Base-by-base conservation (phyloP, 2,113 vertebrate genomes). In the Myrmophylax atrothorax region DNA sequence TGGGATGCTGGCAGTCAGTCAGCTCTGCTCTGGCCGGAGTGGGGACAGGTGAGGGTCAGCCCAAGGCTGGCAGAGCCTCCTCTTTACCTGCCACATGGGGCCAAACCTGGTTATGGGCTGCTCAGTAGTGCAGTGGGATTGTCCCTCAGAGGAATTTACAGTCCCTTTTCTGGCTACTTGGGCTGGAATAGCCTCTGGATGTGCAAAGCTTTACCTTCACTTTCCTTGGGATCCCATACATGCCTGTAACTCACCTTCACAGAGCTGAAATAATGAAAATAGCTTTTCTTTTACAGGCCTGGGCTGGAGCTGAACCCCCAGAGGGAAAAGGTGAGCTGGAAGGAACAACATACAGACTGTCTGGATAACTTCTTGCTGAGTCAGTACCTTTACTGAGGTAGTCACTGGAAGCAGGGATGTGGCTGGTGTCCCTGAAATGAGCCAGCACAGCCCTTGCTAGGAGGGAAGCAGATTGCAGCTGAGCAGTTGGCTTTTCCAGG, bases 241-340 rank as follows among this genome's bases (percentile, higher is more conserved):
- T 11, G 11, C 46, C 38, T 52, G 15, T 64, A 23, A 50, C 23
- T 78, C 0, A 0, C 26, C 42, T 73, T 58, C 38, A 26, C 52
- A 33, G 26, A 47, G 12, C 2, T 63, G 29, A 19, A 55, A 76
- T 75, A 73, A 64, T 50, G 69, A 33, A 94, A 93, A 7, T 3
- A 4, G 7, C 24, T 63, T 9, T 68, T 80, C 17, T 72, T 84
- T 89, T 75, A 16, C 94, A 97, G 97, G 50, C 49, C 75, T 46
- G 84, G 67, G 22, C 74, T 38, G 55, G 62, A 84, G 29, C 64
- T 4, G 38, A 37, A 25, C 28, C 52, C 90, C 26, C 47, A 3
- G 1, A 38, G 19, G 53, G 73, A 76, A 35, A 44, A 96, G 95
- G 97, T 96, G 60, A 88, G 95, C 62, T 35, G 31, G 33, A 9